Evolutionary conservation across 2,113 vertebrate species (phyloP), one percentile per base, ranked within the genome.

Genomic region (Capreolus pygargus): DNA sequence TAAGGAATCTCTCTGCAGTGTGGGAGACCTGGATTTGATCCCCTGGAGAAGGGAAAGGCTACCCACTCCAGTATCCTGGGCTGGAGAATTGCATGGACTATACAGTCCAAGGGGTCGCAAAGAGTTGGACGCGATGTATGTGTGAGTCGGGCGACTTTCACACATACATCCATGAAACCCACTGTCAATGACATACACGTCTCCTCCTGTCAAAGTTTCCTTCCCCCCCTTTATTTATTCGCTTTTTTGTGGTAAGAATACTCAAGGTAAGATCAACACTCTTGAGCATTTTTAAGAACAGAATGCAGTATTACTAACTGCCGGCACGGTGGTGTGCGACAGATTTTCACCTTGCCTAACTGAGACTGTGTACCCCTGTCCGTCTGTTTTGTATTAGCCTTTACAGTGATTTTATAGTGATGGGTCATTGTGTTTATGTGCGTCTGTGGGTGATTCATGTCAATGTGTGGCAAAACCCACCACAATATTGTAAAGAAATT

Each of bases 51-150:
- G n/a, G 64, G 64, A 3, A 70, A 6, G 19, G n/a, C 64, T 67
- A 0, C 64, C 64, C 33, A 21, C 64, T 39, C 64, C 67, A 39
- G 67, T 36, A 1, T 36, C 23, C 67, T 39, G 67, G 64, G 19
- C 67, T 70, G 67, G 67, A 11, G n/a, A 23, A 3, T 10, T 12
- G 10, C 67, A 5, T 23, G 67, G 67, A 1, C 67, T 23, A 16
- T 0, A 67, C 61, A 67, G 61, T 17, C 16, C 33, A n/a, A 7
- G 7, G 30, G 33, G 61, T 67, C 2, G 10, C 67, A 36, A 5
- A 67, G 67, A 39, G 67, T 5, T 5, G 5, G 10, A 3, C n/a
- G 3, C 0, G n/a, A 3, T 3, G n/a, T 6, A 12, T 23, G n/a
- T 2, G 30, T 36, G n/a, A 70, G 64, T 12, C 17, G 9, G n/a